phyloP scores from a whole-genome alignment of 1,140 invertebrate genomes.

The Berghia stephanieae region DNA sequence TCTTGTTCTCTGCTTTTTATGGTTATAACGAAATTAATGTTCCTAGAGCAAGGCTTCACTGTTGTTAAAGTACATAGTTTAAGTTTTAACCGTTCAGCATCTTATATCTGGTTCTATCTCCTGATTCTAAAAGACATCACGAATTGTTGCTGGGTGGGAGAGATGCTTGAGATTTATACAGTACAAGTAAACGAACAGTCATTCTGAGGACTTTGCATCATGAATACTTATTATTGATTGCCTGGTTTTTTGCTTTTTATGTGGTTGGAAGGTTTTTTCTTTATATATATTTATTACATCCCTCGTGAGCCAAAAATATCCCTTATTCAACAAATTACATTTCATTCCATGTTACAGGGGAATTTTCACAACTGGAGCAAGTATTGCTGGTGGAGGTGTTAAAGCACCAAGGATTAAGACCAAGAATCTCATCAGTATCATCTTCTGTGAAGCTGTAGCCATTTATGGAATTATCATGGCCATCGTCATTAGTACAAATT shows the following conservation, averaged over 20 bases:
- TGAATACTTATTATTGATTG: neutral
- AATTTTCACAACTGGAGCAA: slow-evolving; percentile 95
- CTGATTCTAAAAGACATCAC: no score
- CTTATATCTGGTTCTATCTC: no score
- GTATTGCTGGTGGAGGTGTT: slow-evolving; percentile 96
- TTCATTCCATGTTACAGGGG: slow-evolving; percentile 71
- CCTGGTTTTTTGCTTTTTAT: neutral
- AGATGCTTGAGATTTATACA: neutral
- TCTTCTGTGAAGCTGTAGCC: slow-evolving; percentile 98
- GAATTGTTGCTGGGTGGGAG: no score
- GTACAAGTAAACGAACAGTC: neutral
- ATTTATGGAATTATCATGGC: slow-evolving; percentile 99
- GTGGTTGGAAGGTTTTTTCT: neutral
- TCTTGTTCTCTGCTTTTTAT: no score
- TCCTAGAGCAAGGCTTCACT: no score
- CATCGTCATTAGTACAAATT: slow-evolving; percentile 89
- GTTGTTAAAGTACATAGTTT: no score
- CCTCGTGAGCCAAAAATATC: neutral
- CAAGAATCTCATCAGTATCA: slow-evolving; percentile 99
- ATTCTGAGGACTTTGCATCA: neutral
- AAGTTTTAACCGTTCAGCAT: no score
- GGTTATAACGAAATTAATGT: no score
- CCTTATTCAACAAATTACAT: neutral
- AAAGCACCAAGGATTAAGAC: slow-evolving; percentile 99
- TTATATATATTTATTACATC: neutral